These are phyloP conservation scores for Myrmophylax atrothorax DNA, from an alignment of 2,113 vertebrate genomes.

Conservation along the genomic window DNA sequence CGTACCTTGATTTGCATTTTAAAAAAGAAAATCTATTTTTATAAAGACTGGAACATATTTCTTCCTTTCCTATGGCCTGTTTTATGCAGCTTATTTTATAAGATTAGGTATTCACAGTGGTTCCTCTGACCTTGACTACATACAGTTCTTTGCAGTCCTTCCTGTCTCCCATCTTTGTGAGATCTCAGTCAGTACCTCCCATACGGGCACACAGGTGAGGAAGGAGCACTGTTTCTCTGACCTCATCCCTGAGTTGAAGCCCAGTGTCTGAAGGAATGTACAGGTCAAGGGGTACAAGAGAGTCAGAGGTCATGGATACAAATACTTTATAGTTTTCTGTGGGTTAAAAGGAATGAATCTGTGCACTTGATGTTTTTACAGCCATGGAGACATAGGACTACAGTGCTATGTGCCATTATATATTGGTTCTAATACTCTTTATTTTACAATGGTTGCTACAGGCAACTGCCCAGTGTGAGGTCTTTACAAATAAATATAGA, in stretches of 20 bases:
- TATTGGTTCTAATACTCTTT: neutral
- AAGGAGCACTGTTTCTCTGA: neutral
- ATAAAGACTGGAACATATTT: neutral
- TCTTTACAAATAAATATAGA: neutral
- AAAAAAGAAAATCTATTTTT: neutral
- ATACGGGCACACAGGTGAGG: rapidly evolving
- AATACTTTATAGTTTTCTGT: neutral
- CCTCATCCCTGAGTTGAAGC: neutral
- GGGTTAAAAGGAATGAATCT: neutral
- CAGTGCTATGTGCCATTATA: neutral
- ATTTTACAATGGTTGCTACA: neutral
- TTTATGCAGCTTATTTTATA: neutral
- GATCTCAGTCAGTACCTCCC: neutral
- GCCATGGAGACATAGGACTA: neutral
- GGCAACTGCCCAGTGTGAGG: neutral
- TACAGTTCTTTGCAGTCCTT: neutral
- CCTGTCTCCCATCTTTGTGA: neutral
- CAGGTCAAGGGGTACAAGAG: neutral
- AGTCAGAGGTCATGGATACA: neutral
- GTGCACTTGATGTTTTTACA: neutral
- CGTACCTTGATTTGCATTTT: neutral
- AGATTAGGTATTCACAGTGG: neutral
- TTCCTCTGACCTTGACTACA: neutral
- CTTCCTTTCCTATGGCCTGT: neutral
- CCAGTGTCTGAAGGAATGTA: neutral